Evolutionary conservation across 1,140 invertebrate species (phyloP), one percentile per base, ranked within the genome.

Genomic region (Phymorhynchus buccinoides): DNA sequence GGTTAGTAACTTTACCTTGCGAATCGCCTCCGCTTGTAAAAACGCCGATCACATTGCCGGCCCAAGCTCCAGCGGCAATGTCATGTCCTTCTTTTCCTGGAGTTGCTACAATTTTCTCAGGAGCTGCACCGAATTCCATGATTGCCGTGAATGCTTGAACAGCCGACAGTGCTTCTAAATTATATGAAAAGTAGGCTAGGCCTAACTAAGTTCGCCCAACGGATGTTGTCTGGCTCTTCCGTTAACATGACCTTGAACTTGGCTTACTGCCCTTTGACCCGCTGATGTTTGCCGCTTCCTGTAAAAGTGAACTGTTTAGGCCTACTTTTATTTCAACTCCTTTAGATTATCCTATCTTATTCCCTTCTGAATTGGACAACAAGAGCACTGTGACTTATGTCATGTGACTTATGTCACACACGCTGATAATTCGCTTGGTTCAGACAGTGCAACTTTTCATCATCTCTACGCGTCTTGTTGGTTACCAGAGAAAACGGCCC

Each of bases 11-110:
- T n/a, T 41, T 41, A 44, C 96, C 96, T 96, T 96, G 98, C n/a
- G 98, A 98, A 86, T 94, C 93, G 22, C 93, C 93, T 52, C 93
- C 93, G 88, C 93, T 93, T 41, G 93, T 94, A 79, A 94, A 93
- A 30, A 94, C 93, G 32, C 90, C 93, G 41, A 94, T 90, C 37
- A 88, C 96, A 94, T 97, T 97, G 18, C 93, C 93, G 3, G 82
- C 84, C 80, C 89, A 90, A 48, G 86, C 86, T 27, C 91, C 91
- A 32, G 89, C 79, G 1, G 82, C 56, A 7, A 93, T 85, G 41
- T 87, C 84, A 73, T 90, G 89, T 48, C 93, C 93, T 84, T 93
- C 93, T 87, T 88, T 90, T 78, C 93, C 93, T 37, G 88, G 88
- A 27, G 86, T 84, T n/a, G 85, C 88, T 81, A 87, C 85, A 14